Evolutionary conservation across 1,140 invertebrate species (phyloP), one percentile per base, ranked within the genome.

Genomic region (Lamellibrachia luymesi): DNA sequence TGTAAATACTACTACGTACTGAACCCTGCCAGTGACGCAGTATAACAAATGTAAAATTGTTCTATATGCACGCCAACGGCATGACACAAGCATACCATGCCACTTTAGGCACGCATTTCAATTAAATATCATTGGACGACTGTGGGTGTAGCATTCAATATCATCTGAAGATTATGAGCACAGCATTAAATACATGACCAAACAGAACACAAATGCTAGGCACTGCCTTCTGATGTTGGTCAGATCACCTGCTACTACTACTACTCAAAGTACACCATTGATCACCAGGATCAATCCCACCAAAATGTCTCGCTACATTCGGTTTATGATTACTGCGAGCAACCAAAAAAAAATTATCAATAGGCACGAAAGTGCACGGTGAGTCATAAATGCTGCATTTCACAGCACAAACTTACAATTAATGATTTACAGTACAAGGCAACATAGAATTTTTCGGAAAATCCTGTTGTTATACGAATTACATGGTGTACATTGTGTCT

Each of bases 21-120:
- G 64, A 80, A 80, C 64, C 25, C 64, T 80, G 64, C 13, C 64
- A 80, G 64, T 22, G 64, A 80, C 64, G 13, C 17, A 22, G 64
- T 80, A 80, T 80, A 80, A 80, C 64, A 80, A 80, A 80, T 80
- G 64, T 80, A 80, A 80, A 80, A 80, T 80, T 80, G 17, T 80
- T 80, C 64, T 80, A 80, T 80, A 1, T 80, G 64, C 64, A 0
- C 64, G 52, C 17, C 17, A 0, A 8, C 52, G 17, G 52, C 17
- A 17, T 1, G 38, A 38, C 52, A 6, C 17, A 22, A 80, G 13
- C 17, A 22, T 22, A 22, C 13, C 64, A 80, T 80, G 13, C 25
- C 17, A 22, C 64, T 17, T 22, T 10, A 80, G 64, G 64, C 7
- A 80, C 64, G 25, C 17, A 80, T 17, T 80, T 80, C 4, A 17